Conservation (phyloP, 1,140 invertebrate genomes). For the Araneus ventricosus region DNA sequence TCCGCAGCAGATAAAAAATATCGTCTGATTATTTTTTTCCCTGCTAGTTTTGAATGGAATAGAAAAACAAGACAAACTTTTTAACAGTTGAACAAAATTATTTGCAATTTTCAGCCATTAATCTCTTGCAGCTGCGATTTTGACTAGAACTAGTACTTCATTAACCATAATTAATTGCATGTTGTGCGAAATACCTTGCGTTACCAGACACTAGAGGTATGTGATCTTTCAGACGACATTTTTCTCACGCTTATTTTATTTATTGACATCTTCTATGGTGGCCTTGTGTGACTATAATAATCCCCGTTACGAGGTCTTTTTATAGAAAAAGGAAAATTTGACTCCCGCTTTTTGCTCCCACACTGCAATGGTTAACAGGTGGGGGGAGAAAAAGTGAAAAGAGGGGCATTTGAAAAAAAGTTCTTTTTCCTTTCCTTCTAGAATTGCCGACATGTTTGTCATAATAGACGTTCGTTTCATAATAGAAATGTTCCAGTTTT, state of each 20-base stretch:
- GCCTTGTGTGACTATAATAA: background rate
- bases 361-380: background rate
- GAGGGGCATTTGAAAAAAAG: background rate
- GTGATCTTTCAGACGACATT: background rate
- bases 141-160: no score
- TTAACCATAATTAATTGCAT: no score
- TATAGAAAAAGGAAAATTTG: background rate
- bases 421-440: background rate
- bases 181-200: no score
- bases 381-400: background rate
- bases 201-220: background rate
- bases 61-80: no score
- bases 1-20: no score
- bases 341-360: background rate
- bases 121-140: no score
- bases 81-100: no score
- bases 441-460: background rate
- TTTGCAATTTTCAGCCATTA: no score
- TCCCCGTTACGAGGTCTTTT: background rate
- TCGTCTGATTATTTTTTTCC: no score
- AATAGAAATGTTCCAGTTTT: background rate
- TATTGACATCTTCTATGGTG: background rate
- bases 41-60: no score
- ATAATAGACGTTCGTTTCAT: background rate
- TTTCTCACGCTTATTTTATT: conserved; percentile 8